phyloP scores from a whole-genome alignment of 2,888 invertebrate genomes.

The Athetis lepigone region DNA sequence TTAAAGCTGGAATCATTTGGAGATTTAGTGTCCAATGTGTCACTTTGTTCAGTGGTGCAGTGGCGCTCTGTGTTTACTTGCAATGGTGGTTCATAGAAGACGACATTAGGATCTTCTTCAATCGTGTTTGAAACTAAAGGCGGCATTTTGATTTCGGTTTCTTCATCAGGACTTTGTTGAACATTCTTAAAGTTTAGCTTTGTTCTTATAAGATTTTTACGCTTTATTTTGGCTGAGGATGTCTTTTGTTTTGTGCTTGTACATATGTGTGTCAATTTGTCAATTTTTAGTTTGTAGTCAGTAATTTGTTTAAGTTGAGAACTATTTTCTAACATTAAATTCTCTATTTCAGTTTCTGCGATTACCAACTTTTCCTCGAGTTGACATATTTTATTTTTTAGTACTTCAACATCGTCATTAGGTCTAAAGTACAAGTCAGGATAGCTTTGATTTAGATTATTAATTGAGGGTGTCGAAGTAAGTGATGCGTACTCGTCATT shows the following conservation, averaged over 20 bases:
- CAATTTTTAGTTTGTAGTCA: constrained; percentile 2
- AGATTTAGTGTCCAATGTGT: not conserved
- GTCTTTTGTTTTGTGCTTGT: not conserved
- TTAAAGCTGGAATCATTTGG: not conserved
- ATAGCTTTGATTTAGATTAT: not conserved
- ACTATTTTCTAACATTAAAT: constrained; percentile 1
- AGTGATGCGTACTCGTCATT: not conserved
- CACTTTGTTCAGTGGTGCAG: not conserved
- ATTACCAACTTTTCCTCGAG: constrained; percentile 1
- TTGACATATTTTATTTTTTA: not conserved
- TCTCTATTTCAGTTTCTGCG: constrained; percentile 4
- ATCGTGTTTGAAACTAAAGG: not conserved
- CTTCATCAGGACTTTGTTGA: not conserved
- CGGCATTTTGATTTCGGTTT: not conserved
- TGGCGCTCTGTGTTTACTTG: not conserved
- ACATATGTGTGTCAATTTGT: constrained; percentile 2
- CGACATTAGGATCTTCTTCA: not conserved
- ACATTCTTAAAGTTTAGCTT: not conserved
- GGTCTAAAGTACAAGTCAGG: not conserved
- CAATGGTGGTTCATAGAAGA: not conserved
- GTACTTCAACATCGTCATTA: not conserved
- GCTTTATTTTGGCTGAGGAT: constrained; percentile 5
- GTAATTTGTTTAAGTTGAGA: constrained; percentile 1
- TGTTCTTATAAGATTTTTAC: not conserved
- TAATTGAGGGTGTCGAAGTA: not conserved